Evolutionary conservation across 2,113 vertebrate genomes (phyloP).

Genomic region (Panthera tigris): DNA sequence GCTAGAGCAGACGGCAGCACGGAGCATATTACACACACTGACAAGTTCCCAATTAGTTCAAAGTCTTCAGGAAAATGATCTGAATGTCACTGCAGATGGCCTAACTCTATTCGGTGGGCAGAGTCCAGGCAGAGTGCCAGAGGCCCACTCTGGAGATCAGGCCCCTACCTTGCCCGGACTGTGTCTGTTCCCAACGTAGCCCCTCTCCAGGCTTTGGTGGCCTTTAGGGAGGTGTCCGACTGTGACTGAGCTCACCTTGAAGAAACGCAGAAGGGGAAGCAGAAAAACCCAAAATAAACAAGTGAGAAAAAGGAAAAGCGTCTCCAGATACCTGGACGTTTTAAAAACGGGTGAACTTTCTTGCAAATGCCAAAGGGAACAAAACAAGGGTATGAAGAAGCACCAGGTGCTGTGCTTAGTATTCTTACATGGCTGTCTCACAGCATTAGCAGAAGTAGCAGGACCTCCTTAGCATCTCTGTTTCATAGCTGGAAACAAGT

Average conservation of each 20-base stretch:
- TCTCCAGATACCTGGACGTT: background rate
- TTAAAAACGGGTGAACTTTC: background rate
- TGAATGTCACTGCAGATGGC: slow-evolving; percentile 47
- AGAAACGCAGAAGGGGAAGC: background rate
- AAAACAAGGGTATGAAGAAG: background rate
- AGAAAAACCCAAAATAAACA: background rate
- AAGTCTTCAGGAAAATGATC: slow-evolving; percentile 54
- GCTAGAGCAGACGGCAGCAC: slow-evolving; percentile 50
- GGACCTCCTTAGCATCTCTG: background rate
- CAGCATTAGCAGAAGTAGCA: background rate
- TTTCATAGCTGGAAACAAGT: background rate
- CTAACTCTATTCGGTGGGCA: slow-evolving; percentile 40
- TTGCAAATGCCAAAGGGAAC: background rate
- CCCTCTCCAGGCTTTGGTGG: background rate
- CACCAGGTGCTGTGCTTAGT: background rate
- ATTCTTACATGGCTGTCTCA: background rate
- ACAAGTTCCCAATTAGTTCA: slow-evolving; percentile 56
- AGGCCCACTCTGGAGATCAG: background rate
- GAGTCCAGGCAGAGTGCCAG: slow-evolving; percentile 12
- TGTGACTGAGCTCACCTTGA: background rate
- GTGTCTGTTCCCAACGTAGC: background rate
- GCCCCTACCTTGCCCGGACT: fast-evolving
- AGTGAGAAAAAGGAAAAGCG: background rate
- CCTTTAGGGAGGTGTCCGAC: background rate
- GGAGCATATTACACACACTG: slow-evolving; percentile 25